Percentiles rank a stretch among this genome's conserved stretches.
Conservation (phyloP, 37 sponge, comb jelly and placozoan species). For the Ianthella basta region DNA sequence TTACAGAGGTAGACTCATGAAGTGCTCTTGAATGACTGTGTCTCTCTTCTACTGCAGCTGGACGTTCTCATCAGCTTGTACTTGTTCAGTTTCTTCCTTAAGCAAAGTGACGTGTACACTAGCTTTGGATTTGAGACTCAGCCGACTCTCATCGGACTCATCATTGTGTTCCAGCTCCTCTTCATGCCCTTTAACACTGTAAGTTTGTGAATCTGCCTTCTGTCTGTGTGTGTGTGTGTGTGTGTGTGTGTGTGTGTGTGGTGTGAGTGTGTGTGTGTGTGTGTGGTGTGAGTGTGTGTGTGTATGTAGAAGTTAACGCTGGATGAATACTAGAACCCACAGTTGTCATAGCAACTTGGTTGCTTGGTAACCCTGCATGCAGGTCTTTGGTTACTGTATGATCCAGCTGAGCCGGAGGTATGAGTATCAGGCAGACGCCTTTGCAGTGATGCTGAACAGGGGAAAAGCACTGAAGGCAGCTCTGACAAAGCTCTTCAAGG, state of each 20-base stretch:
- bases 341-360: neutral
- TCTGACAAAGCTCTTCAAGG: constrained; percentile 76
- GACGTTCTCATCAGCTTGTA: constrained; percentile 68
- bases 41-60: constrained; percentile 39
- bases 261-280: constrained; percentile 34
- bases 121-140: constrained; percentile 92
- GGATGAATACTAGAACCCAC: neutral
- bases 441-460: constrained; percentile 71
- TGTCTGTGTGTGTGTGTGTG: constrained; percentile 25
- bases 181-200: constrained; percentile 53
- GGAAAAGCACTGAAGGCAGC: constrained; percentile 60
- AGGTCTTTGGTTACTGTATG: constrained; percentile 72
- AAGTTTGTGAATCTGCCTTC: neutral
- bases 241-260: constrained; percentile 34
- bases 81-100: constrained; percentile 82
- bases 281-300: constrained; percentile 18
- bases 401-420: constrained; percentile 76
- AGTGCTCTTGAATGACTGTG: neutral
- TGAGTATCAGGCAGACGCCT: constrained; percentile 95
- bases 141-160: constrained; percentile 88
- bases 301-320: constrained; percentile 12
- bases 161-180: constrained; percentile 75
- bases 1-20: no score
- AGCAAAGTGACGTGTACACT: constrained; percentile 71
- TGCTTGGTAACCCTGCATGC: neutral